Percentiles rank a stretch among this genome's conserved stretches.
These are phyloP conservation scores for Copidosoma aretas DNA, from an alignment of 2,888 invertebrate genomes.

Conservation along the genomic window DNA sequence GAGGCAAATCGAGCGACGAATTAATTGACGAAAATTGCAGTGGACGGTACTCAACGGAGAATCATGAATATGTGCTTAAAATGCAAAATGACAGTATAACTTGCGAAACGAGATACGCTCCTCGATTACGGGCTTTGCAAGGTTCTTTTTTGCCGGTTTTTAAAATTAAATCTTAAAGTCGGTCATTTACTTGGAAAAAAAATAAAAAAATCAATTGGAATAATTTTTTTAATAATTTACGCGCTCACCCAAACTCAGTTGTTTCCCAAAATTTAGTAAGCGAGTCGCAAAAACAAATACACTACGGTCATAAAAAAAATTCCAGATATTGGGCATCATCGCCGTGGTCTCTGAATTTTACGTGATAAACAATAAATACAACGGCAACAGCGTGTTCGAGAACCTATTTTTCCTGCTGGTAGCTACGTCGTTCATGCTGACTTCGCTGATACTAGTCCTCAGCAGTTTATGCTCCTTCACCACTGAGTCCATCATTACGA, in stretches of 20 bases:
- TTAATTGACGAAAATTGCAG: neutral
- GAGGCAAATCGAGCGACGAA: neutral
- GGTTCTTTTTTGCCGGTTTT: neutral
- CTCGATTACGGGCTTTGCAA: neutral
- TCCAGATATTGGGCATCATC: constrained; percentile 78
- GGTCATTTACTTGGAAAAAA: too few species aligned
- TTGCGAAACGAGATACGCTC: neutral
- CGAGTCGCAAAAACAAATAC: neutral
- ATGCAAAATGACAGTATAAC: too few species aligned
- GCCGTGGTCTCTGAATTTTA: constrained; percentile 75
- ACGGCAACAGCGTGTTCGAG: constrained; percentile 58
- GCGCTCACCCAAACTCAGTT: too few species aligned
- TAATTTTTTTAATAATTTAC: too few species aligned
- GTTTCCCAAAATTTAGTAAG: too few species aligned
- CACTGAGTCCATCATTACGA: constrained; percentile 82
- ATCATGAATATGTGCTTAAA: too few species aligned
- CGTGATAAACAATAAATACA: constrained; percentile 66
- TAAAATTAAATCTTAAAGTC: too few species aligned
- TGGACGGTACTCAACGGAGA: too few species aligned
- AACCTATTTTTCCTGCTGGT: constrained; percentile 77
- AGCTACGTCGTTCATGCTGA: constrained; percentile 78
- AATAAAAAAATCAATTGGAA: too few species aligned
- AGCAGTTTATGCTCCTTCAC: constrained; percentile 81
- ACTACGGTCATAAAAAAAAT: constrained; percentile 1
- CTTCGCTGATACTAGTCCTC: constrained; percentile 76